A percentile compares a stretch with the other conserved stretches of the same genome.
Conservation (phyloP, 2,888 invertebrate species). For the Athrips mouffetella region DNA sequence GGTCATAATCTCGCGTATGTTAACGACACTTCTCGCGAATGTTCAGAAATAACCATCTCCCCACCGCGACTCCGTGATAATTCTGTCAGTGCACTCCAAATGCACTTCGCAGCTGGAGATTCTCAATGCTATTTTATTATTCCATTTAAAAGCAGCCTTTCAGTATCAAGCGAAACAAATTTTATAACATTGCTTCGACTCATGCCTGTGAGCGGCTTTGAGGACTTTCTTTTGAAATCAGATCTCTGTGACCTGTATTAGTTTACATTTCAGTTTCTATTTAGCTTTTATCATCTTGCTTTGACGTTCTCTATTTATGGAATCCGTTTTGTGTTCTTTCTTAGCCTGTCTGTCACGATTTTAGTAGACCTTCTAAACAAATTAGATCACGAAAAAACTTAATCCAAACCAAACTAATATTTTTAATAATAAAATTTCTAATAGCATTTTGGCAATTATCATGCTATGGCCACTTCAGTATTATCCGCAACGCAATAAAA, state of each 20-base stretch:
- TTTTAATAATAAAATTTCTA: no score
- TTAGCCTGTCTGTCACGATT: neutral
- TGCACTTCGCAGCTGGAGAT: constrained; percentile 69
- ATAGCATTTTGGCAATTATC: no score
- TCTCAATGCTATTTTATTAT: constrained; percentile 51
- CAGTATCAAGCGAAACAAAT: constrained; percentile 43
- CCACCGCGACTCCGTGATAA: constrained; percentile 53
- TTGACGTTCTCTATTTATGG: neutral
- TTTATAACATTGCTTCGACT: constrained; percentile 46
- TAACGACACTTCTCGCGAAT: constrained; percentile 64
- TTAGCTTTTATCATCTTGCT: neutral
- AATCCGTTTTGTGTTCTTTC: neutral
- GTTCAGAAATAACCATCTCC: constrained; percentile 66
- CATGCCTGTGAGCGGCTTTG: constrained; percentile 39
- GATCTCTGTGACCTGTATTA: constrained; percentile 49
- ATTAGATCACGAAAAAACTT: no score
- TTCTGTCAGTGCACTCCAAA: constrained; percentile 65
- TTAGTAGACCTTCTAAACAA: no score
- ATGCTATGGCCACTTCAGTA: neutral
- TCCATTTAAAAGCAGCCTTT: constrained; percentile 35
- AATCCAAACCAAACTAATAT: no score
- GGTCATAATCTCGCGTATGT: constrained; percentile 48
- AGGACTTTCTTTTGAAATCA: constrained; percentile 65
- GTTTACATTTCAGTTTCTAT: constrained; percentile 48
- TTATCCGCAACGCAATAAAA: no score